Conservation (phyloP, 1,140 invertebrate genomes). For the Lamellibrachia luymesi region DNA sequence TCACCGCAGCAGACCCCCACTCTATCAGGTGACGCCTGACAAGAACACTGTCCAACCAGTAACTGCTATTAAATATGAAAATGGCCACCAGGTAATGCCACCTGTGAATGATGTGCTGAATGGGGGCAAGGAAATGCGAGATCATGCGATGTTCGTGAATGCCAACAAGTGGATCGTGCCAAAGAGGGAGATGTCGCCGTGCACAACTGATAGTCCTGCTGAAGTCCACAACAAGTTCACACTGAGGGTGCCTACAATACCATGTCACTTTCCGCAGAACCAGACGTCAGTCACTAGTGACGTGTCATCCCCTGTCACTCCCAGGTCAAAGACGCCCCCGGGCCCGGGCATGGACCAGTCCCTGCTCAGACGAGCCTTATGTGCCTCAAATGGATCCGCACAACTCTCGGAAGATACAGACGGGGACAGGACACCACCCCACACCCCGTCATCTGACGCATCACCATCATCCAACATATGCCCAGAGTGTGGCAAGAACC, state of each 20-base stretch:
- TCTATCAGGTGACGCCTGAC: not conserved
- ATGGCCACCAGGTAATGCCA: not conserved
- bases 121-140: not conserved
- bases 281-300: not conserved
- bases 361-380: constrained; percentile 17
- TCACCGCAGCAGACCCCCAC: not conserved
- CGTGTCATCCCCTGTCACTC: not conserved
- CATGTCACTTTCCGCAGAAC: not conserved
- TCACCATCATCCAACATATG: constrained; percentile 14
- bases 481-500: constrained; percentile 20
- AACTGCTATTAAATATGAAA: not conserved
- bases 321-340: not conserved
- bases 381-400: not conserved
- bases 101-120: not conserved
- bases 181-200: not conserved
- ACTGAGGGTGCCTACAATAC: not conserved
- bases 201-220: not conserved
- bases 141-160: not conserved
- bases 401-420: not conserved
- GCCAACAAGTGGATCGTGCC: not conserved
- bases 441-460: not conserved
- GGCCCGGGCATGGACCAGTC: not conserved
- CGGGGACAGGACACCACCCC: not conserved
- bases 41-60: not conserved
- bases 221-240: not conserved